phyloP scores from a whole-genome alignment of 2,888 invertebrate species.

The Petrolisthes manimaculis region DNA sequence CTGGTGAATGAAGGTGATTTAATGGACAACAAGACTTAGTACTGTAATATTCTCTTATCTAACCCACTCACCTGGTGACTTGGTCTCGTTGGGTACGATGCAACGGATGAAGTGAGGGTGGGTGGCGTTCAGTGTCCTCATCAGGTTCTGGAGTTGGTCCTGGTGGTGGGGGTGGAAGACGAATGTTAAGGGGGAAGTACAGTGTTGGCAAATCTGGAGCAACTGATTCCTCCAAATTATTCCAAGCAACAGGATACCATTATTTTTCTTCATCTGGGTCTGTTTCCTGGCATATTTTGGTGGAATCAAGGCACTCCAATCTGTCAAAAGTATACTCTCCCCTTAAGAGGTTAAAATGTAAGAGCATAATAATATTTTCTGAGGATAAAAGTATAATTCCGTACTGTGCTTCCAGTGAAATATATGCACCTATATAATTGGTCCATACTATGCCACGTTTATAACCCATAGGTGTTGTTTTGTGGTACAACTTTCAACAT shows the following conservation, averaged over 20 bases:
- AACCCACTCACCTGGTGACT: constrained; percentile 85
- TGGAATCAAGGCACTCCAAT: no score
- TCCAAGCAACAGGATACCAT: no score
- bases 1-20: no score
- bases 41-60: no score
- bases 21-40: no score
- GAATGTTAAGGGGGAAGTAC: no score
- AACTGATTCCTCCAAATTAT: no score
- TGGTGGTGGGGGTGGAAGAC: constrained; percentile 22
- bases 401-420: neutral
- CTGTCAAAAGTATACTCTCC: no score
- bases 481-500: no score
- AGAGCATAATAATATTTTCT: neutral
- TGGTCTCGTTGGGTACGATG: constrained; percentile 99
- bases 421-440: neutral
- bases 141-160: constrained; percentile 94
- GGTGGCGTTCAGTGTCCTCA: constrained; percentile 94
- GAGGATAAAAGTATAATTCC: neutral
- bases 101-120: constrained; percentile 99
- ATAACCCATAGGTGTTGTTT: neutral
- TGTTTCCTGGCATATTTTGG: no score
- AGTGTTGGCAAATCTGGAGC: no score
- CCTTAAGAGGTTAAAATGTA: neutral
- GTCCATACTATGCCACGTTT: neutral
- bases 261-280: no score